Evolutionary conservation across 2,113 vertebrate genomes (phyloP).

Genomic region (Calidris pygmaea): DNA sequence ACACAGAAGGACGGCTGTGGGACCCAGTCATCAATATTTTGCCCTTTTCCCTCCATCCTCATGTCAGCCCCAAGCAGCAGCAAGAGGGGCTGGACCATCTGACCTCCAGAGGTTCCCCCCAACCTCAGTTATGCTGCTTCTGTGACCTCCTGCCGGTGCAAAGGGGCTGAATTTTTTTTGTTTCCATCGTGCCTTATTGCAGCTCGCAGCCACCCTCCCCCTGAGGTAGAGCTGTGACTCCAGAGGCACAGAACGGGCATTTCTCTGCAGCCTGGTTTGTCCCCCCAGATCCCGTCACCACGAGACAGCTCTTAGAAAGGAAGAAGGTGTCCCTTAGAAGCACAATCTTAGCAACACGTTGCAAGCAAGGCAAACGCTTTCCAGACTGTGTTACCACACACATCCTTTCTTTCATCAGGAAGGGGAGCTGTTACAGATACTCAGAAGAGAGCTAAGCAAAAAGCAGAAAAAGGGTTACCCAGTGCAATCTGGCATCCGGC

Average conservation of each 20-base stretch:
- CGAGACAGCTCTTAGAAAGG: not conserved
- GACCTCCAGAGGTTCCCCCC: not conserved
- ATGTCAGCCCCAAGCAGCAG: rapidly evolving
- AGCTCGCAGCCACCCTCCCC: not conserved
- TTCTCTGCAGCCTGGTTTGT: not conserved
- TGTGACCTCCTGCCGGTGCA: not conserved
- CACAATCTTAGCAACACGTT: not conserved
- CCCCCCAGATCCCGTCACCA: not conserved
- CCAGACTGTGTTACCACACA: not conserved
- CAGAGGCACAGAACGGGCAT: not conserved
- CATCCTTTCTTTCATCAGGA: not conserved
- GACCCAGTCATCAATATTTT: not conserved
- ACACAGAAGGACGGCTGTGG: rapidly evolving
- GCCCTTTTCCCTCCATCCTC: not conserved
- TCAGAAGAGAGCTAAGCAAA: not conserved
- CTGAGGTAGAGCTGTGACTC: not conserved
- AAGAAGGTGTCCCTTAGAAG: not conserved
- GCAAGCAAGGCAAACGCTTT: not conserved
- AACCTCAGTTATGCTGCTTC: not conserved
- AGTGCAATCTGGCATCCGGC: not conserved
- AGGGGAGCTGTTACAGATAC: not conserved
- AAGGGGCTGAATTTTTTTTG: not conserved
- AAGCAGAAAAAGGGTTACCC: not conserved
- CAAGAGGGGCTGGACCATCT: not conserved
- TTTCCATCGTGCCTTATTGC: not conserved